Base-by-base conservation (phyloP, 2,113 vertebrate genomes). In the Microtus montanus region DNA sequence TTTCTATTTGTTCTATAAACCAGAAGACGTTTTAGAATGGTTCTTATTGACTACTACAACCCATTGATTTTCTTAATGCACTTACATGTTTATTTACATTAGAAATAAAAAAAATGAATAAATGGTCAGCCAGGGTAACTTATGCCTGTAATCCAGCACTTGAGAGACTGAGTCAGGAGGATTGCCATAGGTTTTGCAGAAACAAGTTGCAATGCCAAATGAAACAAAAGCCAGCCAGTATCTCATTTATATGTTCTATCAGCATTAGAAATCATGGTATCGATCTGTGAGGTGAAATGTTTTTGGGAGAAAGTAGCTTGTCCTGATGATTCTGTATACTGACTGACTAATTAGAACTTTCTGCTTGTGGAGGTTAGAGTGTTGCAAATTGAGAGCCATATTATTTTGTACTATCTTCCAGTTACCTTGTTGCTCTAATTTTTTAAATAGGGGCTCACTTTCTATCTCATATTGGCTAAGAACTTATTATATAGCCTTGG, bases 181-280 rank as follows among this genome's bases (percentile, higher is more conserved):
- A 8, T 68, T 68, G 10, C 30, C 3, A n/a, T 49, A 20, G 30
- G 19, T 49, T 44, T 84, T 63, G 0, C 5, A 71, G 86, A 44
- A 90, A 47, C 38, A 95, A 77, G 13, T 30, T 92, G 68, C 47
- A 77, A 93, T 92, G 44, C 38, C 78, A 90, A 89, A 74, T 63
- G 47, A 91, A 79, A 44, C 14, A 35, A 89, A 79, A 79, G 35
- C 47, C 61, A 68, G 68, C 13, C 44, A 52, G 78, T 52, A 5
- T 79, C 35, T 12, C 63, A 22, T 33, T 77, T 19, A 14, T 30
- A 30, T 20, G 19, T 66, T 90, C 49, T 87, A 6, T 75, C 85
- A 64, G 26, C 26, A 26, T 84, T 82, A 73, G 47, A 87, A 90
- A 90, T 22, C 35, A 87, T 89, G 84, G 47, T 83, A n/a, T 24